Evolutionary conservation across 2,113 vertebrate species (phyloP).

Genomic region (pig (Sus scrofa)): DNA sequence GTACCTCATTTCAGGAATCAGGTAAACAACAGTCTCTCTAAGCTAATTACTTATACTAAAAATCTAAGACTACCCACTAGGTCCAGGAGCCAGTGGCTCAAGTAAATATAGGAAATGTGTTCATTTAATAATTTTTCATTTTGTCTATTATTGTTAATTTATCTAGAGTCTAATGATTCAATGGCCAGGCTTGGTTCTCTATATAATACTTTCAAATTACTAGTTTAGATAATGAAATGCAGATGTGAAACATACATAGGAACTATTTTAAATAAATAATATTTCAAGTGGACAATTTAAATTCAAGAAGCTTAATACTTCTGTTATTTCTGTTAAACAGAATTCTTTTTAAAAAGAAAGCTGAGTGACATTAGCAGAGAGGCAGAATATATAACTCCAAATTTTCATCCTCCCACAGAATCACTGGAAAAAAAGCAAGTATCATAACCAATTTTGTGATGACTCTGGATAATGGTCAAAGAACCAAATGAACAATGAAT

Average conservation of each 20-base stretch:
- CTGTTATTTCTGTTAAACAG: neutral
- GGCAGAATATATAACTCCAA: neutral
- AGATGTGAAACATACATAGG: neutral
- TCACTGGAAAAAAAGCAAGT: neutral
- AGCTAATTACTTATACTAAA: conserved; percentile 75
- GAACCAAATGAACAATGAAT: neutral
- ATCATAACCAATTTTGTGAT: neutral
- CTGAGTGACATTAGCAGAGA: neutral
- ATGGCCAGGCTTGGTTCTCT: conserved; percentile 5
- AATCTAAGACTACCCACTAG: conserved; percentile 49
- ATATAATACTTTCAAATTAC: conserved; percentile 25
- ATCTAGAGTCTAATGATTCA: conserved; percentile 10
- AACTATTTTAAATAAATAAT: neutral
- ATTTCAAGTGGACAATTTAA: neutral
- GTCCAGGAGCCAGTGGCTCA: neutral
- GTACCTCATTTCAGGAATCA: conserved; percentile 77
- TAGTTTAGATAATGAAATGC: conserved; percentile 3
- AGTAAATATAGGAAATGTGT: conserved; percentile 67
- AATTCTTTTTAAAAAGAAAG: neutral
- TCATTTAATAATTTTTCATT: conserved; percentile 77
- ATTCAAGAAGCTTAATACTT: neutral
- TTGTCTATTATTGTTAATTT: conserved; percentile 58
- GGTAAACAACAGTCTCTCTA: conserved; percentile 75
- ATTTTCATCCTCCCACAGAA: neutral
- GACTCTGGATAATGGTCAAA: neutral